Base-by-base conservation (phyloP, 2,113 vertebrate species). In the Dinomys branickii region DNA sequence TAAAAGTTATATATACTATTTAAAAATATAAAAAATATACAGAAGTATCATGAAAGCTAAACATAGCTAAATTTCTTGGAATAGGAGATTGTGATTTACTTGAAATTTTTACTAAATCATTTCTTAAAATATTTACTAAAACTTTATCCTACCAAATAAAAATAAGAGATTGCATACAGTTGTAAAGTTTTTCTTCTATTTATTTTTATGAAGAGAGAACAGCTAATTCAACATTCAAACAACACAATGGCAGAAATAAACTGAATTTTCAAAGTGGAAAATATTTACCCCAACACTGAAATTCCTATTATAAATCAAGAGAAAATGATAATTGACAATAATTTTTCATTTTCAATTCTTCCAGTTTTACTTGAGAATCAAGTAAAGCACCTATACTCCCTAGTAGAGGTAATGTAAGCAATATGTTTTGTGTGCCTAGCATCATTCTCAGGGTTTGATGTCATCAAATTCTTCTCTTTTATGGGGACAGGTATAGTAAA, bases 161-260 rank as follows among this genome's bases (percentile, higher is more conserved):
- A 85, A 83, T 87, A 41, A 87, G 88, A 35, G 73, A 88, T 81
- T 30, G 96, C 80, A 91, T 33, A 44, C 63, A 94, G 59, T 81
- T 96, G 56, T 5, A 94, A 92, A 84, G 85, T 47, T 94, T 97
- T 96, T 44, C 54, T 93, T 90, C 94, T 97, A 81, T 80, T n/a
- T 96, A 81, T 47, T n/a, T 80, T 91, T 78, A 95, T 88, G 95
- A 92, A 9, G 0, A 88, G 91, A 81, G 9, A 94, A 94, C 13
- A 95, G 38, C 20, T 94, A 90, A 97, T 96, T 95, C 73, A 86
- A 92, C 14, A 94, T 58, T 54, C 83, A 97, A 44, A 81, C 33
- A 91, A 71, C 5, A 75, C 63, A 35, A 38, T 65, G 30, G 4
- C 4, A 0, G 22, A 91, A 82, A 88, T 35, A 88, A 85, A 65